These are phyloP conservation scores for Linnaemya tessellans DNA, from an alignment of 2,888 invertebrate genomes.

Conservation along the genomic window DNA sequence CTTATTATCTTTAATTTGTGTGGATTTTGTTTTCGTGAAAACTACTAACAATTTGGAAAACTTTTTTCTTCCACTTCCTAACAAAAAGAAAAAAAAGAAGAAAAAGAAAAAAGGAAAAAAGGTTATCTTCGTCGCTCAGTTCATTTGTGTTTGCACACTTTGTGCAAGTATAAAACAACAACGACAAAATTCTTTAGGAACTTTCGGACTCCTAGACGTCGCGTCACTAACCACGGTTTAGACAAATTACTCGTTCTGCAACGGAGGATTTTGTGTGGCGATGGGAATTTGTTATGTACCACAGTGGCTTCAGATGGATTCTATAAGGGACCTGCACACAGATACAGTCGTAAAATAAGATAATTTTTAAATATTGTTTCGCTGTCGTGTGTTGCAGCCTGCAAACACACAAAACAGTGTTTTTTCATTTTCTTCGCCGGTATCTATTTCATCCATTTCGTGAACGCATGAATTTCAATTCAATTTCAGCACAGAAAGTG, in stretches of 20 bases:
- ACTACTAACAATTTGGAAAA: constrained; percentile 32
- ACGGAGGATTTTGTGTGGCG: constrained; percentile 6
- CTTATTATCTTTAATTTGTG: constrained; percentile 38
- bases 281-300: background rate
- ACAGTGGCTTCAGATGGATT: constrained; percentile 5
- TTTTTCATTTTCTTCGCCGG: constrained; percentile 1
- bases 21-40: constrained; percentile 14
- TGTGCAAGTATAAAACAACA: constrained; percentile 18
- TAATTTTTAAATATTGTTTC: background rate
- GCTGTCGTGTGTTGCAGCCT: constrained; percentile 1
- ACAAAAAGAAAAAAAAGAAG: too few species aligned
- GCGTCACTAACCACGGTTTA: constrained; percentile 67
- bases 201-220: constrained; percentile 70
- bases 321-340: background rate
- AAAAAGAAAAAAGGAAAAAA: too few species aligned
- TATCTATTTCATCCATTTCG: constrained; percentile 62
- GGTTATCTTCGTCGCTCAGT: constrained; percentile 10
- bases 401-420: background rate
- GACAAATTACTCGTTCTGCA: constrained; percentile 29
- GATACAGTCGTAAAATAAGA: too few species aligned
- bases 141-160: constrained; percentile 57
- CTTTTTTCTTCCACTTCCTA: background rate
- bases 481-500: constrained; percentile 70
- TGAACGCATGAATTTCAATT: constrained; percentile 67
- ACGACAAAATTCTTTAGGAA: constrained; percentile 47